These are phyloP conservation scores for Ophion costatus DNA, from an alignment of 2,888 invertebrate genomes.

Conservation along the genomic window DNA sequence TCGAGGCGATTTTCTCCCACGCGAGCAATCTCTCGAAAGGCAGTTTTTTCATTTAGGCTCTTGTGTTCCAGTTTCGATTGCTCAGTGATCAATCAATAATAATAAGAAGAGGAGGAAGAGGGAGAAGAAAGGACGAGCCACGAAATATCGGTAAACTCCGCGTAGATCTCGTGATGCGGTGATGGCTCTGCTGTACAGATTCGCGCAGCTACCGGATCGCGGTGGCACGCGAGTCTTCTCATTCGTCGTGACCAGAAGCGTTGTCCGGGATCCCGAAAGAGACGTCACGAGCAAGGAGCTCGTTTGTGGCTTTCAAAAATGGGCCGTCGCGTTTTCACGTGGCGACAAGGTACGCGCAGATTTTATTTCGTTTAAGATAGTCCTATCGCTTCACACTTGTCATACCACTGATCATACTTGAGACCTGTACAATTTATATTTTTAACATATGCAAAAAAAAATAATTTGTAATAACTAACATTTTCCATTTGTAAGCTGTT, in stretches of 20 bases:
- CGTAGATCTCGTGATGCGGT: constrained; percentile 82
- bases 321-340: constrained; percentile 92
- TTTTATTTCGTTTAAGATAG: background rate
- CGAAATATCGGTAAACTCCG: constrained; percentile 46
- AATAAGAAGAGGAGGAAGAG: background rate
- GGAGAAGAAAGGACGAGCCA: background rate
- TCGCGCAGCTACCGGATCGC: constrained; percentile 92
- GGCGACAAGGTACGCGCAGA: constrained; percentile 87
- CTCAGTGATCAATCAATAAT: background rate
- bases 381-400: no score
- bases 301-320: constrained; percentile 91
- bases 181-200: constrained; percentile 92
- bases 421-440: no score
- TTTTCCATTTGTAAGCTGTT: no score
- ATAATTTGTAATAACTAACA: no score
- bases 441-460: no score
- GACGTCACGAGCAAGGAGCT: constrained; percentile 93
- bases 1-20: background rate
- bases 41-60: background rate
- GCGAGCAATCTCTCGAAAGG: background rate
- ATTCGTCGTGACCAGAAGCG: constrained; percentile 91
- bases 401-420: no score
- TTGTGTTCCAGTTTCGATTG: constrained; percentile 32
- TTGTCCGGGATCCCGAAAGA: constrained; percentile 90
- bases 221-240: constrained; percentile 93